Base-by-base conservation (phyloP, 1,140 invertebrate species). In the Diachasmimorpha longicaudata region DNA sequence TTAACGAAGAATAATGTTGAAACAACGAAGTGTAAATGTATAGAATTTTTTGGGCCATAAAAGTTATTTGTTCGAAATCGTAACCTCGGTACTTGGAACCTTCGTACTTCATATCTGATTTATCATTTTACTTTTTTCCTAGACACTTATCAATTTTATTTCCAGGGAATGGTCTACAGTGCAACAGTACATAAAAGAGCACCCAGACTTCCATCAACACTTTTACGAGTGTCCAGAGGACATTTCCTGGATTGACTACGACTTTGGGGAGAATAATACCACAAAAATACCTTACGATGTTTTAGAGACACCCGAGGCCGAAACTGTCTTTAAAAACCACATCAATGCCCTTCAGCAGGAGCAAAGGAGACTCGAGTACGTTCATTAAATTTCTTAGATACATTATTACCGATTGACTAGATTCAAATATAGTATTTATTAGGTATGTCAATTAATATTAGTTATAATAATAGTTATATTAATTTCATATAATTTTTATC, bases 291-390 rank as follows among this genome's bases (percentile, higher is more conserved):
- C 97, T 2, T 96, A 95, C 84, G 96, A 97, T 85, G 94, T 98
- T 68, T 89, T 98, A 11, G 95, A 96, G 81, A 96, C 95, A 4
- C 92, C 93, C 58, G 97, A 98, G 85, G 96, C 96, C 13, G 96
- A 98, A 87, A 94, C 93, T 0, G 95, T 96, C 9, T 99, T 96
- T 87, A 95, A 95, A 84, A 97, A 96, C 83, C 96, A 97, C 88
- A 92, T 97, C 25, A 96, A 96, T 85, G 93, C 95, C 68, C 91
- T 98, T 31, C 96, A 98, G 84, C 95, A 96, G 84, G 96, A 97
- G 85, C 94, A 97, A 82, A 94, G 95, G 84, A 94, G 95, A 89
- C 91, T 95, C 83, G 96, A 98, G 96, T 98, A 90, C 93, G 95
- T 91, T 39, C 74, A 16, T 16, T 52, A n/a, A 52, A 16, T 16